Evolutionary conservation across 1,140 invertebrate species (phyloP).

Genomic region (Stegodyphus dumicola): DNA sequence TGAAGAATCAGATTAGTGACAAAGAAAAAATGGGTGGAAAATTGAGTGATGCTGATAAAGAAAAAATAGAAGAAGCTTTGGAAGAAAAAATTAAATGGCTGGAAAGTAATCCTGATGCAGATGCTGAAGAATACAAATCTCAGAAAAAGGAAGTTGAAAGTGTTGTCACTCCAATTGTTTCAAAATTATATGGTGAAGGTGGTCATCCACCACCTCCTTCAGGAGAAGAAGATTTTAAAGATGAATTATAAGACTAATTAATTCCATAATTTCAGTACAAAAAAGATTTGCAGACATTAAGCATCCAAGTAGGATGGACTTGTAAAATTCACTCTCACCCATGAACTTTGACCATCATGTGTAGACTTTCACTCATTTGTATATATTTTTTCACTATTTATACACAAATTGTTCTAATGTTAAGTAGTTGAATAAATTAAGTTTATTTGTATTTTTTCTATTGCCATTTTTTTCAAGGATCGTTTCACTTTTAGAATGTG

Average conservation of each 20-base stretch:
- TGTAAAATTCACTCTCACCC: neutral
- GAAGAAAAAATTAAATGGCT: slow-evolving; percentile 99
- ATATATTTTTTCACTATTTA: too few relatives aligned
- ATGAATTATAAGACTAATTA: slow-evolving; percentile 80
- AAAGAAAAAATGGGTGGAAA: slow-evolving; percentile 98
- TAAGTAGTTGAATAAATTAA: too few relatives aligned
- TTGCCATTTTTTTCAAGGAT: too few relatives aligned
- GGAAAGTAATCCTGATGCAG: slow-evolving; percentile 94
- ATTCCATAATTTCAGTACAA: neutral
- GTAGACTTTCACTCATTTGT: too few relatives aligned
- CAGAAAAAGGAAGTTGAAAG: slow-evolving; percentile 98
- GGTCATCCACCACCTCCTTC: slow-evolving; percentile 73
- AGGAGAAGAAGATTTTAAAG: slow-evolving; percentile 82
- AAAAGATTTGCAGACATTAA: neutral
- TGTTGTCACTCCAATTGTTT: slow-evolving; percentile 96
- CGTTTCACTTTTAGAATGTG: too few relatives aligned
- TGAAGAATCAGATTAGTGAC: slow-evolving; percentile 97
- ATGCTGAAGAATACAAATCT: slow-evolving; percentile 92
- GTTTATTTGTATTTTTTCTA: too few relatives aligned
- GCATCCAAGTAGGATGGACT: neutral
- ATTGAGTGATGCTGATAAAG: slow-evolving; percentile 89
- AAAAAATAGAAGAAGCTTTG: slow-evolving; percentile 93
- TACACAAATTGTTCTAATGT: too few relatives aligned
- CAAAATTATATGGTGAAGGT: slow-evolving; percentile 92
- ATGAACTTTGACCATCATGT: slow-evolving; percentile 8